Base-by-base conservation (phyloP, 2,113 vertebrate genomes). In the Lamprologus sp. region DNA sequence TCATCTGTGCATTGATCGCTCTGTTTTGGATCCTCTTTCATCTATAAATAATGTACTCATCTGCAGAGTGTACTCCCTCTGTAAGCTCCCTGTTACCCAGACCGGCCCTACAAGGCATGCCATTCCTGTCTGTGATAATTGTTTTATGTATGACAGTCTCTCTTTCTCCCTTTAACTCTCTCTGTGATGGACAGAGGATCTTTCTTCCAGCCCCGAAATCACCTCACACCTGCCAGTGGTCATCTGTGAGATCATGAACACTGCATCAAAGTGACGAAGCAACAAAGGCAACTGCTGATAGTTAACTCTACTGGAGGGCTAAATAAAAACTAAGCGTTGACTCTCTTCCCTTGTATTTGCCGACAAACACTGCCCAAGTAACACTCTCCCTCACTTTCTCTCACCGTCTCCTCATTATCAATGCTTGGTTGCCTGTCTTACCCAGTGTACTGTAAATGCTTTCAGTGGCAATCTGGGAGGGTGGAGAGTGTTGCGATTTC, bases 371-470 rank as follows among this genome's bases (percentile, higher is more conserved):
- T 83, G 54, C 73, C 77, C 70, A 31, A 87, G 63, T 45, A 82
- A 82, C 88, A 65, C 65, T 87, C 53, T 73, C n/a, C 56, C 51
- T 75, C 47, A 12, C 68, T 87, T 53, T 86, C 79, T 73, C 86
- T 77, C 56, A 9, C 85, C 86, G 23, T 85, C 79, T 70, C 83
- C 92, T 95, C 90, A 94, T 96, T 96, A 95, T 93, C 88, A 88
- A 95, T 94, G 95, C 94, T 94, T 93, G 93, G 93, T 51, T 94
- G 94, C 86, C 19, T 85, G 88, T 94, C 89, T 90, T 94, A 93
- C 85, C 87, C 94, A 95, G 89, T 94, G 91, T 95, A 95, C 94
- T 96, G 94, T 96, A 95, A 96, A 96, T 90, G 87, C 94, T 94
- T 94, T 93, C 94, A 93, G 90, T 94, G 87, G 94, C 91, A 94